Conservation (phyloP, 1,140 invertebrate genomes). For the Euura saliciscinereae region DNA sequence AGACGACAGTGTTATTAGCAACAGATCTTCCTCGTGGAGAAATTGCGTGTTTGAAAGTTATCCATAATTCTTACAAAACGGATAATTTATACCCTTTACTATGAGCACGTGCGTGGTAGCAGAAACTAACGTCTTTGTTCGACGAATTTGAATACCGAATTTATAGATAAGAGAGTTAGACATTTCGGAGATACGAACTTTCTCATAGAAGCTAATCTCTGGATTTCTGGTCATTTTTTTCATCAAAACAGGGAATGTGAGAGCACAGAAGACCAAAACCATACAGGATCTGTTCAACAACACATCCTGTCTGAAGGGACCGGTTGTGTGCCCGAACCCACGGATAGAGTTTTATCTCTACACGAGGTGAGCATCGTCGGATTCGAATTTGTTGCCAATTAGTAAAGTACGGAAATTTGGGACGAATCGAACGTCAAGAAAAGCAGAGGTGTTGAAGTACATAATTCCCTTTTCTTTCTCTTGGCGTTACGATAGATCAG, state of each 20-base stretch:
- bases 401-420: no score
- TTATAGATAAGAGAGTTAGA: no score
- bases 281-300: conserved; percentile 77
- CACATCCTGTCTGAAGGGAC: conserved; percentile 80
- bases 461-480: no score
- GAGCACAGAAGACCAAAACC: conserved; percentile 54
- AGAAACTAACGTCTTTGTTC: no score
- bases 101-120: no score
- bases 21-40: neutral
- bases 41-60: neutral
- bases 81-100: neutral
- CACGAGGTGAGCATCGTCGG: conserved; percentile 66
- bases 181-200: no score
- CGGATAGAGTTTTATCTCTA: conserved; percentile 85
- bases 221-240: neutral
- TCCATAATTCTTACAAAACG: neutral
- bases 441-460: no score
- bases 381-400: neutral
- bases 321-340: conserved; percentile 79
- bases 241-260: conserved; percentile 29
- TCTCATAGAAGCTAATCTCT: no score
- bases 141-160: no score
- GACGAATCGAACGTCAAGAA: no score
- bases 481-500: no score
- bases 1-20: no score